Percentiles rank a stretch among this genome's conserved stretches.
Evolutionary conservation across 1,140 invertebrate genomes (phyloP).

Genomic region (Himalopsyche phryganea): DNA sequence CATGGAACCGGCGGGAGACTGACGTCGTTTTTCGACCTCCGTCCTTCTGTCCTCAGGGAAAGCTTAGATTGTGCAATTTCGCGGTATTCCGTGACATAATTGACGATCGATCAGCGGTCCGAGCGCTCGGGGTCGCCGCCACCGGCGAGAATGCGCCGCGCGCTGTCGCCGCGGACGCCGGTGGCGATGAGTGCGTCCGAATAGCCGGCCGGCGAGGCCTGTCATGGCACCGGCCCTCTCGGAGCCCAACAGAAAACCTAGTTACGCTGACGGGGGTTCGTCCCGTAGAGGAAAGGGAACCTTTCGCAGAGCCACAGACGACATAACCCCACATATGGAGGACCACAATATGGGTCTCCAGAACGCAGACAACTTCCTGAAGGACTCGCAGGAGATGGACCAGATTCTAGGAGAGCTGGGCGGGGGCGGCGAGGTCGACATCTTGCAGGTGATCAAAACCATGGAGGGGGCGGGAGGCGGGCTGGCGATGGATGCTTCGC

Average conservation of each 20-base stretch:
- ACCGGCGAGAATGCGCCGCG: slow-evolving; percentile 10
- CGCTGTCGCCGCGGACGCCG: slow-evolving; percentile 33
- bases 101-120: neutral
- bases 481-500: slow-evolving; percentile 31
- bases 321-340: slow-evolving; percentile 55
- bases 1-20: slow-evolving; percentile 13
- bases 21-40: neutral
- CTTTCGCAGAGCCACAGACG: slow-evolving; percentile 29
- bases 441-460: slow-evolving; percentile 65
- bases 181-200: slow-evolving; percentile 40
- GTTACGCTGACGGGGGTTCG: slow-evolving; percentile 42
- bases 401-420: slow-evolving; percentile 57
- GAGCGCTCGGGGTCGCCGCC: slow-evolving; percentile 2
- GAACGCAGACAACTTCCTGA: slow-evolving; percentile 45
- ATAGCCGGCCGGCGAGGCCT: slow-evolving; percentile 5
- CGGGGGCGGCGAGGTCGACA: slow-evolving; percentile 56
- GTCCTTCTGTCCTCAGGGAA: neutral
- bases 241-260: slow-evolving; percentile 44
- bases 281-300: slow-evolving; percentile 42
- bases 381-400: slow-evolving; percentile 54
- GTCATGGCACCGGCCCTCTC: slow-evolving; percentile 59
- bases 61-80: neutral
- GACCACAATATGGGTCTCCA: slow-evolving; percentile 65
- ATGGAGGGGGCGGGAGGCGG: slow-evolving; percentile 54
- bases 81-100: neutral